Evolutionary conservation across 2,888 invertebrate species (phyloP).

Genomic region (Ischnus inquisitorius): DNA sequence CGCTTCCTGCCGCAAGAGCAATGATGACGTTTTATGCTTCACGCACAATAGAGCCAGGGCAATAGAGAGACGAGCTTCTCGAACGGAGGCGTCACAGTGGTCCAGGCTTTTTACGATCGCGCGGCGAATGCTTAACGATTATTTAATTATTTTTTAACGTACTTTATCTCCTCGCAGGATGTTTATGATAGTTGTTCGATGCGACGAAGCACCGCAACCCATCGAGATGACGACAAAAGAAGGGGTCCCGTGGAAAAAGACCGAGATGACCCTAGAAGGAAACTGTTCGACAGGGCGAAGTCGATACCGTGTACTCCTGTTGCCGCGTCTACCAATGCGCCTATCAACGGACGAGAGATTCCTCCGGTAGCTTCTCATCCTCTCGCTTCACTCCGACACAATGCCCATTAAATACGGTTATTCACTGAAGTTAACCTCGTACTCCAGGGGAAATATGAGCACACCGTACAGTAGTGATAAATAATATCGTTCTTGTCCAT

Average conservation of each 20-base stretch:
- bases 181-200: constrained; percentile 61
- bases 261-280: constrained; percentile 56
- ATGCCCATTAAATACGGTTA: constrained; percentile 16
- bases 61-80: neutral
- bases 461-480: constrained; percentile 39
- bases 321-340: constrained; percentile 24
- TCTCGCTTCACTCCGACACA: neutral
- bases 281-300: constrained; percentile 44
- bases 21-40: constrained; percentile 23
- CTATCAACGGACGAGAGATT: constrained; percentile 18
- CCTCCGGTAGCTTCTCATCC: constrained; percentile 27
- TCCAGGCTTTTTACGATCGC: constrained; percentile 60
- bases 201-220: constrained; percentile 53
- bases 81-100: constrained; percentile 9
- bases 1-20: constrained; percentile 2
- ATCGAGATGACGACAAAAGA: constrained; percentile 59
- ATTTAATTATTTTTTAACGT: constrained; percentile 63
- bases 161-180: constrained; percentile 33
- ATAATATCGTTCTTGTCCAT: constrained; percentile 42
- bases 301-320: constrained; percentile 26
- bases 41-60: constrained; percentile 33
- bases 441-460: constrained; percentile 26
- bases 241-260: constrained; percentile 5
- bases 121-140: constrained; percentile 62
- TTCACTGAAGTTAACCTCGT: constrained; percentile 27